Percentiles rank a stretch among this genome's conserved stretches.
Evolutionary conservation across 2,797 vertebrate genomes (phyloP).

Genomic region (Galaxias olidus): DNA sequence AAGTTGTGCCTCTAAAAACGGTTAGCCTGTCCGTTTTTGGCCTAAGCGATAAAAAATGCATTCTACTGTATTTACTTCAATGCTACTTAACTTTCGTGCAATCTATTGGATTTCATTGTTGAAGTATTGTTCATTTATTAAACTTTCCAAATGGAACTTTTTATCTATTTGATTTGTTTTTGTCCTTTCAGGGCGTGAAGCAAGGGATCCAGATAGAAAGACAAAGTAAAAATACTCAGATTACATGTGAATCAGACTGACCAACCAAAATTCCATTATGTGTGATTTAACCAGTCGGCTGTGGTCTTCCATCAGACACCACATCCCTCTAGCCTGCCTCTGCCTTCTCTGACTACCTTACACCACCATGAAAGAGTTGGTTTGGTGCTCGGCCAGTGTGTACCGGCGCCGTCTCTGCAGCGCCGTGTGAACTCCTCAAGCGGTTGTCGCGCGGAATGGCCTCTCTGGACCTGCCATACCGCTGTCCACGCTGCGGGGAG

Average conservation of each 20-base stretch:
- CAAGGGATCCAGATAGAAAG: constrained; percentile 19
- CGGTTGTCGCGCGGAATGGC: constrained; percentile 85
- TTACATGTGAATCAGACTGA: constrained; percentile 9
- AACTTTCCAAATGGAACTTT: too few species aligned
- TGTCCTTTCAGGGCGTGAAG: constrained; percentile 48
- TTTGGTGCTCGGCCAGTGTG: constrained; percentile 48
- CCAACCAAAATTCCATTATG: constrained; percentile 34
- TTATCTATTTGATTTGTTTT: constrained; percentile 25
- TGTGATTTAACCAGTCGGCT: constrained; percentile 49
- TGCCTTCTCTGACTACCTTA: constrained; percentile 18
- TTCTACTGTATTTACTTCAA: background rate
- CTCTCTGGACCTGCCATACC: constrained; percentile 97
- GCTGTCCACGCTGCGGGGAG: constrained; percentile 97
- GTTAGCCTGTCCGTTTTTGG: background rate
- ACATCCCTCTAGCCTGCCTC: constrained; percentile 28
- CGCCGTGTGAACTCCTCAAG: constrained; percentile 68
- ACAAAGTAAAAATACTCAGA: constrained; percentile 26
- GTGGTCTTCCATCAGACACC: constrained; percentile 26
- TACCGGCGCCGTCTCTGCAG: constrained; percentile 55
- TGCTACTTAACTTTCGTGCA: too few species aligned
- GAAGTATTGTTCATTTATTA: too few species aligned
- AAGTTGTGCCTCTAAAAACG: constrained; percentile 2
- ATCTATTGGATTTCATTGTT: too few species aligned
- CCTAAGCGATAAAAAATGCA: background rate
- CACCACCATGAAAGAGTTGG: constrained; percentile 68